Percentiles rank a stretch among this genome's conserved stretches.
These are phyloP conservation scores for Callipepla squamata DNA, from an alignment of 2,113 vertebrate genomes.

Conservation along the genomic window DNA sequence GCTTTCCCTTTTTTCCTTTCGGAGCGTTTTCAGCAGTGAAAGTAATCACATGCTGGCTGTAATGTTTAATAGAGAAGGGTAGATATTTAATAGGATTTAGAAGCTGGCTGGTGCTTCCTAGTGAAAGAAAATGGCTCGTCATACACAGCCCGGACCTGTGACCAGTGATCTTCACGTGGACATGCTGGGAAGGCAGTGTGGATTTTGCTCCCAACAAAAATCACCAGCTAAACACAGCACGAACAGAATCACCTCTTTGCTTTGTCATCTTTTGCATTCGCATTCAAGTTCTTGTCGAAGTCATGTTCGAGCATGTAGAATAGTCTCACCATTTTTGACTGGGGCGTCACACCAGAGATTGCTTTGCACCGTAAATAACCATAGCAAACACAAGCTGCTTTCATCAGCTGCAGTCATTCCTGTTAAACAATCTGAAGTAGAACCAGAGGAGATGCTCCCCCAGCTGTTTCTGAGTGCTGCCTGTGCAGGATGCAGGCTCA, in stretches of 20 bases:
- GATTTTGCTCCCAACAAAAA: not conserved
- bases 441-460: not conserved
- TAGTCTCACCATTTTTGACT: not conserved
- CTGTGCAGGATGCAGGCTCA: not conserved
- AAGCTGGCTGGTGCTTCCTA: not conserved
- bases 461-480: not conserved
- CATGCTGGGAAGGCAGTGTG: not conserved
- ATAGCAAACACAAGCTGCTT: not conserved
- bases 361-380: not conserved
- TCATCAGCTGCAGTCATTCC: not conserved
- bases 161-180: not conserved
- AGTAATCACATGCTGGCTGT: slow-evolving; percentile 32
- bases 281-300: not conserved
- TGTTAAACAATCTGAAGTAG: not conserved
- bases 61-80: not conserved
- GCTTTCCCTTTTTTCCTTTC: slow-evolving; percentile 36
- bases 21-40: slow-evolving; percentile 29
- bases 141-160: not conserved
- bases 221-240: not conserved
- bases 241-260: not conserved
- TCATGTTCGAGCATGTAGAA: not conserved
- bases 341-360: not conserved
- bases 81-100: slow-evolving; percentile 31
- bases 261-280: not conserved
- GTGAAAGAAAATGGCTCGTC: not conserved